Evolutionary conservation across 2,888 invertebrate species (phyloP), one percentile per base, ranked within the genome.

Genomic region (Cheilosia grossa): DNA sequence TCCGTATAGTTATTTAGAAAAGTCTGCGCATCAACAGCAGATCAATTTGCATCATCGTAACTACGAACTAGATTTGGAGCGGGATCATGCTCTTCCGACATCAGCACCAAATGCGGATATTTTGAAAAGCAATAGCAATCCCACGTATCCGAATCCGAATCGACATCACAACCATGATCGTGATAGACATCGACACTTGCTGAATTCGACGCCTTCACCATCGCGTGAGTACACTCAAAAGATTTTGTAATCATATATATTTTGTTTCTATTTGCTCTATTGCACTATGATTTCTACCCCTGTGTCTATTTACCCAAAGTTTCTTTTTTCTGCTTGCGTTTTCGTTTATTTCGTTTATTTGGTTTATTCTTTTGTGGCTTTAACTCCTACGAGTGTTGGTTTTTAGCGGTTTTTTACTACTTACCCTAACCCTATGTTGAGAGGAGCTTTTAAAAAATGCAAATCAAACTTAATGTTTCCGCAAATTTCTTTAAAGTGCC

Each of bases 71-170:
- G 95, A 95, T 90, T 89, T 95, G 91, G 95, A 96, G 91, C 93
- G 95, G 87, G 95, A 95, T 91, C 95, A 96, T 91, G 95, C 94
- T 54, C 90, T 96, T 89, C 95, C 95, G 19, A 96, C 95, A 87
- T 95, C 95, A 78, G 95, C 95, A 70, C 95, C 95, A 80, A 95
- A 95, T 89, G 95, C 95, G n/a, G 95, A 95, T 91, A 95, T 96
- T 88, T 93, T 95, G 90, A 95, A 96, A 92, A 95, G 95, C 89
- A 95, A 95, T 92, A 95, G 95, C 91, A 95, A 96, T 91, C 95
- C 95, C 85, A 94, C 95, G 75, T 95, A 95, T 91, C 95, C 95
- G 87, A 96, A 96, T 92, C 95, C 95, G 33, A 95, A 94, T 90
- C 92, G 94, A 33, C 93, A 94, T 88, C 91, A 92, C 74, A 90